A percentile compares a stretch with the other conserved stretches of the same genome.
phyloP scores from a whole-genome alignment of 2,888 invertebrate species.

The Dryomyza anilis region DNA sequence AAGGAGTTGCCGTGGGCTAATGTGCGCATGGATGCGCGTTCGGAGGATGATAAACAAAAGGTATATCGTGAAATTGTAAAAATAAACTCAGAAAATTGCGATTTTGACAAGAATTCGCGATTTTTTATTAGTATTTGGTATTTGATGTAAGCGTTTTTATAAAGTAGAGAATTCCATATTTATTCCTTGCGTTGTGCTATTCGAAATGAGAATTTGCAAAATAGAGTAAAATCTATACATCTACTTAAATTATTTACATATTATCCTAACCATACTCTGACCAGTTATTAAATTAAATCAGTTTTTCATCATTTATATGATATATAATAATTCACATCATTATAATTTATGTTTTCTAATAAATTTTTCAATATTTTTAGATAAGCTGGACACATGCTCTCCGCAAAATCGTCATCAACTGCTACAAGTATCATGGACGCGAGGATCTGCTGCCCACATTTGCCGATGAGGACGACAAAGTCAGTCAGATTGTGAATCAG shows the following conservation, averaged over 20 bases:
- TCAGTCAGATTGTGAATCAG: slow-evolving; percentile 60
- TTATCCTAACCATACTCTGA: too few relatives aligned
- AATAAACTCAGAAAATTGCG: background rate
- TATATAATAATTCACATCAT: too few relatives aligned
- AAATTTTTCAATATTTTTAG: too few relatives aligned
- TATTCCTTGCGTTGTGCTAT: too few relatives aligned
- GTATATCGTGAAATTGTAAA: slow-evolving; percentile 61
- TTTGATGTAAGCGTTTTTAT: too few relatives aligned
- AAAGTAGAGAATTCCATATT: too few relatives aligned
- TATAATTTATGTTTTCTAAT: slow-evolving; percentile 29
- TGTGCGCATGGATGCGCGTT: slow-evolving; percentile 94
- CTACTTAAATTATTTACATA: background rate
- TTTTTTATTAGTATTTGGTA: too few relatives aligned
- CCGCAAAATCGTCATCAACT: slow-evolving; percentile 95
- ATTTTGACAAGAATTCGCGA: background rate
- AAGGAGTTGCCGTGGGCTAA: slow-evolving; percentile 98
- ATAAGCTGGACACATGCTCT: slow-evolving; percentile 98
- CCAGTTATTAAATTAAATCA: too few relatives aligned
- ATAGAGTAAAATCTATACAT: too few relatives aligned
- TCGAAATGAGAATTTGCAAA: too few relatives aligned
- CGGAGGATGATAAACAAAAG: slow-evolving; percentile 96
- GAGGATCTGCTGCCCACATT: slow-evolving; percentile 95
- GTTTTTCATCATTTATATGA: background rate
- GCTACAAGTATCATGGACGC: slow-evolving; percentile 96
- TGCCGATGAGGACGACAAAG: slow-evolving; percentile 87